A percentile compares a stretch with the other conserved stretches of the same genome.
These are phyloP conservation scores for Galagoides demidoff DNA, from an alignment of 2,797 vertebrate species.

Conservation along the genomic window DNA sequence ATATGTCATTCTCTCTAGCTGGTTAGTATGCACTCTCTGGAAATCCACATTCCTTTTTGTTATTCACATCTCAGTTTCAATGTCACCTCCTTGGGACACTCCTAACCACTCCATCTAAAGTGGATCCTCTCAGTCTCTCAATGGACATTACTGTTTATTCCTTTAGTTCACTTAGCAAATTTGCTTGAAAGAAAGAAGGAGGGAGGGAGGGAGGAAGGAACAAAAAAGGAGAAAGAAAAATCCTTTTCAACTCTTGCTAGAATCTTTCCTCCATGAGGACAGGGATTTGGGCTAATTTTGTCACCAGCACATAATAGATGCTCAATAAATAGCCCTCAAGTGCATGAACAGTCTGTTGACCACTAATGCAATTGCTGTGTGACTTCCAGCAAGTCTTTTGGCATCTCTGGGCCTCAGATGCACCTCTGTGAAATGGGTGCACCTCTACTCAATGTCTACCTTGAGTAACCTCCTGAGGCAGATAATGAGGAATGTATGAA, in stretches of 20 bases:
- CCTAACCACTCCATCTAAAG: not conserved
- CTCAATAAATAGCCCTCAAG: not conserved
- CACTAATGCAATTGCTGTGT: not conserved
- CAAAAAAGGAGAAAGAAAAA: no score
- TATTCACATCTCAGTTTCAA: not conserved
- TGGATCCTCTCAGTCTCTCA: not conserved
- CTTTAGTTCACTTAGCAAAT: not conserved
- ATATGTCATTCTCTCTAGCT: not conserved
- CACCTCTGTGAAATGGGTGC: not conserved
- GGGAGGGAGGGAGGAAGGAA: not conserved
- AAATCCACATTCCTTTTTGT: not conserved
- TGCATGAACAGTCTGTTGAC: not conserved
- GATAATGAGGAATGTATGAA: rapidly evolving
- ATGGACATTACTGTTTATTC: not conserved
- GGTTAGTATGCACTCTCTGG: not conserved
- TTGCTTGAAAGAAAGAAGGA: not conserved
- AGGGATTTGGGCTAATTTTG: not conserved
- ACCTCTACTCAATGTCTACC: not conserved
- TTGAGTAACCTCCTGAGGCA: not conserved
- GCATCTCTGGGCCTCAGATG: not conserved
- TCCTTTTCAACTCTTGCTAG: not conserved
- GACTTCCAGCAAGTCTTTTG: not conserved
- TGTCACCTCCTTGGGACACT: not conserved
- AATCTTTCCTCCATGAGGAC: not conserved
- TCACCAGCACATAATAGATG: not conserved